Evolutionary conservation across 2,888 invertebrate genomes (phyloP), one percentile per base, ranked within the genome.

Genomic region (Prionchulus punctatus): DNA sequence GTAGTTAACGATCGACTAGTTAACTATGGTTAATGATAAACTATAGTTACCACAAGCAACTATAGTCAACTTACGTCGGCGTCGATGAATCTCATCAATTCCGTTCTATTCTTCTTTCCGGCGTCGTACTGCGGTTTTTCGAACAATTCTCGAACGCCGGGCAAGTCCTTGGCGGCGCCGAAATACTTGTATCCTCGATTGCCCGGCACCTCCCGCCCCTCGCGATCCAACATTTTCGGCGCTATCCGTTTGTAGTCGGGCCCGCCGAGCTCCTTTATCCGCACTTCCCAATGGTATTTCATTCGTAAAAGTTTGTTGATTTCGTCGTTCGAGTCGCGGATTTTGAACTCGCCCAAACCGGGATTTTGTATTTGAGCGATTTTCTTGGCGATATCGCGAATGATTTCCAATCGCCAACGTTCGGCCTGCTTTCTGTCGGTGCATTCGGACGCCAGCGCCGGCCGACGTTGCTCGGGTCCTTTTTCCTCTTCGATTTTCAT

Each of bases 301-400:
- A 96, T 91, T 50, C 94, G 78, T 58, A 99, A 78, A 61, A 96
- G 72, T 74, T 98, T 96, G 74, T 99, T 99, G 63, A 99, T 99
- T 74, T 99, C 96, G 75, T 99, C 98, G 72, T 99, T 99, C 26
- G 99, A 76, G 71, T 99, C 98, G 21, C 98, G 80, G 61, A 99
- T 87, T 27, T 94, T 82, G 72, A 94, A 99, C 75, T 99, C 98
- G 1, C 98, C 98, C n/a, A 98, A 78, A 57, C 98, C 98, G 62
- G 98, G 90, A 75, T 96, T 96, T 72, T 99, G 98, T 71, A 99
- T 99, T 74, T 94, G 91, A 1, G 96, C 87, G 0, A 99, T 96
- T 78, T 98, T 99, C 70, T 91, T 87, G 0, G 96, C 90, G 45
- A 98, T 85, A 75, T 99, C 98, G 57, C 92, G 79, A 56, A 98